Evolutionary conservation across 1,140 invertebrate genomes (phyloP).

Genomic region (Hylaeus volcanicus): DNA sequence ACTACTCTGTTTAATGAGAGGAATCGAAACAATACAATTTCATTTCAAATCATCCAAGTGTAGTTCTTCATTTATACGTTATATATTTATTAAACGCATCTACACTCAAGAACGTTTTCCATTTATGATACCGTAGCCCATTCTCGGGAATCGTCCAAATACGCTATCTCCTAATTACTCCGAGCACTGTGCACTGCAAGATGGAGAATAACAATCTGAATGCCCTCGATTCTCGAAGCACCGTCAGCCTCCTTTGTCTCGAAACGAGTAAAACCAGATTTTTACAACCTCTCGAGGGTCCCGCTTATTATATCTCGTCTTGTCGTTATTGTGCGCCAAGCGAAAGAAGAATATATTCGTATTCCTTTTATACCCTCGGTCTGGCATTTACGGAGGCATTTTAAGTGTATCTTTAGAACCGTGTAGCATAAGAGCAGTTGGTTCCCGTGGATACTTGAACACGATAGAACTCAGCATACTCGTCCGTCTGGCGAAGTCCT

Average conservation of each 20-base stretch:
- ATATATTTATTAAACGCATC: neutral
- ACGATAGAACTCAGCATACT: neutral
- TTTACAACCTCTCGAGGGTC: constrained; percentile 22
- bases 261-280: constrained; percentile 40
- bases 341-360: constrained; percentile 37
- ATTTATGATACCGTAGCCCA: neutral
- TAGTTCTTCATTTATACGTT: no score
- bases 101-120: neutral
- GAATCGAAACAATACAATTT: no score
- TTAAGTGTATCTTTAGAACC: constrained; percentile 42
- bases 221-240: neutral
- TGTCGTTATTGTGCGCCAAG: constrained; percentile 12
- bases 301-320: constrained; percentile 24
- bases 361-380: constrained; percentile 46
- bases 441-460: constrained; percentile 36
- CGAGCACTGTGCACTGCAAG: neutral
- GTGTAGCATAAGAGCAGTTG: constrained; percentile 26
- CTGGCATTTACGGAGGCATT: constrained; percentile 46
- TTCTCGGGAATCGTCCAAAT: neutral
- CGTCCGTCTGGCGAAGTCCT: neutral
- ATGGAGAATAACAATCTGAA: neutral
- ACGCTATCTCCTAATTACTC: neutral
- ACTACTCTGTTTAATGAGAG: neutral
- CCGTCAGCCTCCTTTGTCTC: constrained; percentile 5
- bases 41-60: no score